Base-by-base conservation (phyloP, 2,888 invertebrate species). In the Lithophane socia region DNA sequence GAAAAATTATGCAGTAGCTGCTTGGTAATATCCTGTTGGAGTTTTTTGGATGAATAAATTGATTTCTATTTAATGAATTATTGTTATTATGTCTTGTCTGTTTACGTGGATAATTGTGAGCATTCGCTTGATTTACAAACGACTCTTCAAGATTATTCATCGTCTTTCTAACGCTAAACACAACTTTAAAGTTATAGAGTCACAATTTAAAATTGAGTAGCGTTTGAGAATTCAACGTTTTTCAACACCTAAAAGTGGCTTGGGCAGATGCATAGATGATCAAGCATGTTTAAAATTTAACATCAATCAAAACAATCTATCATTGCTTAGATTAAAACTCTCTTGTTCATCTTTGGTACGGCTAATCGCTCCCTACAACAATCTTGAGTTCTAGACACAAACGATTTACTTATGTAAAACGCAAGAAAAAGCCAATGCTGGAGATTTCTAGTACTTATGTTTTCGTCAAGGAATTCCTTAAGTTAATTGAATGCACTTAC, bases 21-120 rank as follows among this genome's bases (percentile, higher is more conserved):
- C 64, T 64, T 52, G 0, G 60, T 82, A 64, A 82, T 82, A 79
- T 82, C 74, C 79, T 82, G 67, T 70, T 29, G 10, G n/a, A 42
- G 18, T 72, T 60, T 63, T n/a, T 79, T 65, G 58, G 9, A 24
- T 61, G 13, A 63, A 37, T 37, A 37, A 37, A 70, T 67, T 73
- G 66, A 68, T 74, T 78, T 54, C 5, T 42, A 29, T 64, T 71
- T 61, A 8, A 75, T 79, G 47, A 72, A 66, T 44, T 5, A 37
- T 5, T 61, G 2, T 37, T 66, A 37, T 63, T 58, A 24, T 24
- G 10, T n/a, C 29, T 29, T 56, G 2, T 66, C 21, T 44, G n/a
- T 18, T 49, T 52, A 29, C 29, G 13, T 47, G n/a, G 1, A 29
- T 13, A 3, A 1, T 24, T 73, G 37, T 16, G 3, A 16, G 16